Percentiles rank a stretch among this genome's conserved stretches.
phyloP scores from a whole-genome alignment of 1,140 invertebrate genomes.

The Bombus superbus region DNA sequence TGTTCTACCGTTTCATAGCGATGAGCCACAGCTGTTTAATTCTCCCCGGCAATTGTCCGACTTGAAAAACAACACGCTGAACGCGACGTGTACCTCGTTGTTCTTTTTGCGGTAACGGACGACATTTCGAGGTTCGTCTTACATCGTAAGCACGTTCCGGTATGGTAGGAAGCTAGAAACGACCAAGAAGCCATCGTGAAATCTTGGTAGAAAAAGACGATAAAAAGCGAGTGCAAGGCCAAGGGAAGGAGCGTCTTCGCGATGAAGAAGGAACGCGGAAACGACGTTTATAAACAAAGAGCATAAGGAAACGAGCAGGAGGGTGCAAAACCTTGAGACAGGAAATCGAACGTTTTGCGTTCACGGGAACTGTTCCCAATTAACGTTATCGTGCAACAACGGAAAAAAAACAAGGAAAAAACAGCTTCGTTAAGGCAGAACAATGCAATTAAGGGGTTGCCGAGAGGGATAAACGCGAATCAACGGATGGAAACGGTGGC shows the following conservation, averaged over 20 bases:
- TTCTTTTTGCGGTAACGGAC: not conserved
- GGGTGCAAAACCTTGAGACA: constrained; percentile 13
- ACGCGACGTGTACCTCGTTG: too few relatives aligned
- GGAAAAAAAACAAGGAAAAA: constrained; percentile 18
- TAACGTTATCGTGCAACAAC: constrained; percentile 59
- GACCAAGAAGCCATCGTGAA: not conserved
- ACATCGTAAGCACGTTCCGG: not conserved
- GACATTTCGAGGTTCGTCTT: not conserved
- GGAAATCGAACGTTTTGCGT: constrained; percentile 58
- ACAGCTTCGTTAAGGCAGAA: constrained; percentile 64
- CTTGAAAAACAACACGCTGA: too few relatives aligned
- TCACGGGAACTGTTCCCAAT: constrained; percentile 52
- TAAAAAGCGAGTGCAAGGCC: not conserved
- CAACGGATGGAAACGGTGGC: constrained; percentile 34
- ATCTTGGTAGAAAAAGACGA: not conserved
- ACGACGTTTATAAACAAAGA: constrained; percentile 20
- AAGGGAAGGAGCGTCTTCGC: not conserved
- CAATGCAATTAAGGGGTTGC: constrained; percentile 61
- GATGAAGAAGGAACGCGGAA: not conserved
- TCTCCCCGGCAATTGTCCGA: not conserved
- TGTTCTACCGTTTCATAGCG: not conserved
- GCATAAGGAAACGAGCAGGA: not conserved
- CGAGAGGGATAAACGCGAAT: constrained; percentile 60
- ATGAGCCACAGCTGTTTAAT: not conserved
- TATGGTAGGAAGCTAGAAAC: too few relatives aligned